These are phyloP conservation scores for Cathartes aura DNA, from an alignment of 2,113 vertebrate genomes.

Conservation along the genomic window DNA sequence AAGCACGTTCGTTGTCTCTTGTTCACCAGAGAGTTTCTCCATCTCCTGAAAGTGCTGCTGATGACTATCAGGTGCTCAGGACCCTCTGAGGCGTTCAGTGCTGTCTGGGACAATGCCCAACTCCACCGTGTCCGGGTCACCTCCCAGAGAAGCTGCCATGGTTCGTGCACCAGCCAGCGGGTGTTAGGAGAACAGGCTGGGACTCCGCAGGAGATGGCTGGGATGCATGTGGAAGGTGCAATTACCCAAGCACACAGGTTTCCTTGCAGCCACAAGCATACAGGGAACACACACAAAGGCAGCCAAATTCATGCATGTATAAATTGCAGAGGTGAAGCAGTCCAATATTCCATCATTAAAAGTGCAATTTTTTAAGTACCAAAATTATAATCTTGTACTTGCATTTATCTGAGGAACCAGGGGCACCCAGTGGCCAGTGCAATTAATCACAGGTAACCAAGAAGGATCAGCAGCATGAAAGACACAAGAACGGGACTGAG, in stretches of 20 bases:
- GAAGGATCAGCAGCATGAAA: background rate
- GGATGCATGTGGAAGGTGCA: background rate
- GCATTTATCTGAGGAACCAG: background rate
- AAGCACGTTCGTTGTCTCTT: background rate
- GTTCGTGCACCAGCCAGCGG: accelerated
- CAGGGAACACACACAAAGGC: background rate
- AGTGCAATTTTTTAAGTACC: background rate
- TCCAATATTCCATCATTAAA: background rate
- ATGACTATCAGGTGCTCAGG: background rate
- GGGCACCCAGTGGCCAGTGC: background rate
- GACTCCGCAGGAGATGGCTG: accelerated
- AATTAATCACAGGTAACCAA: background rate
- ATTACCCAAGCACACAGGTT: background rate
- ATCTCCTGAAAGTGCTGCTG: background rate
- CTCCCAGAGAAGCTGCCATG: background rate
- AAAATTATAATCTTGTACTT: background rate
- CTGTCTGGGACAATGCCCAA: background rate
- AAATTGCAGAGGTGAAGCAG: background rate
- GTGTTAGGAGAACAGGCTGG: background rate
- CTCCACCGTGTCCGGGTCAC: accelerated
- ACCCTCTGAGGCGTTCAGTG: background rate
- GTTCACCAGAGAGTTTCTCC: background rate
- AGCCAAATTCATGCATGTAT: background rate
- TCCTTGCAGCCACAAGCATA: background rate
- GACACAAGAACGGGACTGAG: background rate